Conservation (phyloP, 2,113 vertebrate genomes). For the Chiloscyllium plagiosum region DNA sequence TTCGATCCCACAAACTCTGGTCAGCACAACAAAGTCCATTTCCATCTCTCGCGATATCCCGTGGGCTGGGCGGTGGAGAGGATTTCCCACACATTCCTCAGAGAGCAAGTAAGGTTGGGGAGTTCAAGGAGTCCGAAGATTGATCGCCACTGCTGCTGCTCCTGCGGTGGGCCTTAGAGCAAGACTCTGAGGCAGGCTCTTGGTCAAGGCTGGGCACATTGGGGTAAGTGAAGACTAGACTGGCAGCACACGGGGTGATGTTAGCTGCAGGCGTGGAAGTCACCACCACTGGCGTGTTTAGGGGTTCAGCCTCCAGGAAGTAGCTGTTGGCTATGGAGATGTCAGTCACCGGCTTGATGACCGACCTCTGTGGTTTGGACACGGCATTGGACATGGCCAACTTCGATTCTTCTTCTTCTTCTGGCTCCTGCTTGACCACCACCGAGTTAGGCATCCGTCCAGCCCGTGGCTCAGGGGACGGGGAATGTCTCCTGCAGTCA, state of each 20-base stretch:
- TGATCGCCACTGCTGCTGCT: constrained; percentile 99
- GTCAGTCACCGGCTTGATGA: constrained; percentile 75
- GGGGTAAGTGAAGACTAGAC: constrained; percentile 96
- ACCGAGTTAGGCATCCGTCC: constrained; percentile 50
- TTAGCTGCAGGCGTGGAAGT: constrained; percentile 79
- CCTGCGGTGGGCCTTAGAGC: constrained; percentile 96
- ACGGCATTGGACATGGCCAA: constrained; percentile 50
- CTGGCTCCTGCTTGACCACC: constrained; percentile 89
- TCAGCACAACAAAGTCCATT: not conserved
- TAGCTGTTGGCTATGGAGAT: constrained; percentile 81
- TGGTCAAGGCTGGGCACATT: constrained; percentile 78
- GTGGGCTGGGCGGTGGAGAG: too few relatives aligned
- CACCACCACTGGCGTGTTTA: constrained; percentile 94
- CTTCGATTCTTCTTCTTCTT: constrained; percentile 71
- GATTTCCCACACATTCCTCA: constrained; percentile 52
- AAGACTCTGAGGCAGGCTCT: constrained; percentile 91
- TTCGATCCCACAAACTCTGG: not conserved
- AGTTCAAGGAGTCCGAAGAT: constrained; percentile 98
- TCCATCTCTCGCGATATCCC: not conserved
- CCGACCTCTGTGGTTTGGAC: constrained; percentile 78
- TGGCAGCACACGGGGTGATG: constrained; percentile 79
- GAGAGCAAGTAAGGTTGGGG: constrained; percentile 91
- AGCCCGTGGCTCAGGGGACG: constrained; percentile 66
- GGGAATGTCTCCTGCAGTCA: constrained; percentile 69
- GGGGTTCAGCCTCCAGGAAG: constrained; percentile 86